These are phyloP conservation scores for Calosoma granatense DNA, from an alignment of 1,140 invertebrate genomes.

Conservation along the genomic window DNA sequence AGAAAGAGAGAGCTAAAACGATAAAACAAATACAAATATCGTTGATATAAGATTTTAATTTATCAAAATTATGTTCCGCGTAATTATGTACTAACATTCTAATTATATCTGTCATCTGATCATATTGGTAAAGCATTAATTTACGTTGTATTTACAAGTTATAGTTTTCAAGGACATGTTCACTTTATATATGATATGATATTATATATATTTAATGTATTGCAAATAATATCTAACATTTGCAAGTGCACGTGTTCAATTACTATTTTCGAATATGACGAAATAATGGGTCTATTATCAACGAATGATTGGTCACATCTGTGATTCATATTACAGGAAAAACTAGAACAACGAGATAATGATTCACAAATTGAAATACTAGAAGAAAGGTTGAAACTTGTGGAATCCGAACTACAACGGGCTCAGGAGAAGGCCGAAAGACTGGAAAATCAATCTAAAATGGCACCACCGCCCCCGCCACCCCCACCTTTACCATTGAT, in stretches of 20 bases:
- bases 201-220: too few species aligned
- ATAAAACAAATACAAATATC: too few species aligned
- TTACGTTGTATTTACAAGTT: not conserved
- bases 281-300: not conserved
- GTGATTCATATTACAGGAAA: slow-evolving; percentile 41
- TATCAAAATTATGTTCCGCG: not conserved
- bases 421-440: slow-evolving; percentile 48
- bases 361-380: slow-evolving; percentile 56
- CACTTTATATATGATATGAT: too few species aligned
- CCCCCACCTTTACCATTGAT: slow-evolving; percentile 35
- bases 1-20: too few species aligned
- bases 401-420: slow-evolving; percentile 52
- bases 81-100: not conserved
- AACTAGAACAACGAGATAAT: slow-evolving; percentile 52
- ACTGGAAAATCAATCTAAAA: slow-evolving; percentile 42
- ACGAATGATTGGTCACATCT: too few species aligned
- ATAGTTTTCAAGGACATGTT: not conserved
- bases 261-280: not conserved
- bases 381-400: slow-evolving; percentile 57
- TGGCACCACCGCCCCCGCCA: slow-evolving; percentile 28
- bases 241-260: not conserved
- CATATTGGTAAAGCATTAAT: not conserved
- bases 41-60: too few species aligned
- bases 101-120: slow-evolving; percentile 4
- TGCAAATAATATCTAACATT: too few species aligned